Evolutionary conservation across 2,888 invertebrate species (phyloP), one percentile per base, ranked within the genome.

Genomic region (Tribolium freemani): DNA sequence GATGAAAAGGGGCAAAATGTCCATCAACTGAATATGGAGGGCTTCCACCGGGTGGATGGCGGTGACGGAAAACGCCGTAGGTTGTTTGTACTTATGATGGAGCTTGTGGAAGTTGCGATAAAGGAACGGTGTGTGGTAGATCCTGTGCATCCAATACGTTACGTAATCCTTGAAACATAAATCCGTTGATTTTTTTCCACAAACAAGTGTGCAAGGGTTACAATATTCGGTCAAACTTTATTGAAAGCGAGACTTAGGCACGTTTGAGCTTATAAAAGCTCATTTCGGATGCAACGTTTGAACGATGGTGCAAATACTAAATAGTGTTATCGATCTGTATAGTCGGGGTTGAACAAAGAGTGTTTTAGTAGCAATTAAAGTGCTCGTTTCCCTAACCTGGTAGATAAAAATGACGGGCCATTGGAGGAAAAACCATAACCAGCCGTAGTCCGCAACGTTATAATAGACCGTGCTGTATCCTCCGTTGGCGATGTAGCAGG

Each of bases 11-110:
- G 93, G 92, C 38, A 89, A 73, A n/a, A 90, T 87, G 78, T 90
- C 86, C 0, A 89, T 88, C 0, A 90, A 80, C 82, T 93, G 93
- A 9, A 93, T 88, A 80, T 90, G 89, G 78, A 91, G 78, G 64
- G 93, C 89, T 86, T 93, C 93, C 0, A 92, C 83, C 0, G 93
- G 93, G 79, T 93, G 93, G 79, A 93, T 92, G 53, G 93, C 93
- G 0, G 92, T 92, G 1, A 92, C 92, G 0, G 93, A 92, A 86
- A 93, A 93, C 0, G 92, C 92, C 0, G 93, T 93, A 0, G 93
- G 93, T 82, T 92, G 92, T 82, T 93, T 93, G 86, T 93, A 93
- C 77, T 90, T 91, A 86, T 93, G 93, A 81, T 93, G 93, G 0
- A 92, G 85, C 84, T 93, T 93, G 87, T 93, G 93, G 84, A 93